These are phyloP conservation scores for Nixonia krombeini DNA, from an alignment of 1,140 invertebrate genomes.

Conservation along the genomic window DNA sequence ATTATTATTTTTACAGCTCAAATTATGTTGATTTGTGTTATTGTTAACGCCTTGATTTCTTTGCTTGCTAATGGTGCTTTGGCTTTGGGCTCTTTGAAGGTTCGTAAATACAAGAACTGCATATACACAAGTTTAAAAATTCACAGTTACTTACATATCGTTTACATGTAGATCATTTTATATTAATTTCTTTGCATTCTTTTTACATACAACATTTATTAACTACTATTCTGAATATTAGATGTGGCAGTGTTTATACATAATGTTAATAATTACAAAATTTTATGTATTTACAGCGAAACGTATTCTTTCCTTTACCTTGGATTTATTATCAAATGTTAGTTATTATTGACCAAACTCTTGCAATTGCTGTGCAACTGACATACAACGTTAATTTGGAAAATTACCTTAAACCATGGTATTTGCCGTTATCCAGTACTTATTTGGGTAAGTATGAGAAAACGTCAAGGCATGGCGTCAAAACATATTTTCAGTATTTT, in stretches of 20 bases:
- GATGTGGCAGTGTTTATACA: no score
- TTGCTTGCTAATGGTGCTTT: slow-evolving; percentile 58
- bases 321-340: slow-evolving; percentile 67
- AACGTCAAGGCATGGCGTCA: no score
- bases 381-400: slow-evolving; percentile 32
- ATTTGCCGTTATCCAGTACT: slow-evolving; percentile 55
- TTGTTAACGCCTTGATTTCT: slow-evolving; percentile 52
- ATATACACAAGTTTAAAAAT: no score
- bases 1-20: slow-evolving; percentile 52
- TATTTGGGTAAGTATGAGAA: slow-evolving; percentile 60
- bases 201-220: no score
- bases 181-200: not conserved
- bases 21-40: slow-evolving; percentile 50
- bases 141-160: no score
- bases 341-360: slow-evolving; percentile 62
- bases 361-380: slow-evolving; percentile 55
- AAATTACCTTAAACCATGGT: slow-evolving; percentile 52
- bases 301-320: slow-evolving; percentile 55
- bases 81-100: slow-evolving; percentile 57
- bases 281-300: slow-evolving; percentile 54
- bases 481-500: no score
- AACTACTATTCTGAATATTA: no score
- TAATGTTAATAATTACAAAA: no score
- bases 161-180: no score
- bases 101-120: slow-evolving; percentile 44